A percentile compares a stretch with the other conserved stretches of the same genome.
Conservation (phyloP, 2,113 vertebrate genomes). For the Dicentrarchus labrax region DNA sequence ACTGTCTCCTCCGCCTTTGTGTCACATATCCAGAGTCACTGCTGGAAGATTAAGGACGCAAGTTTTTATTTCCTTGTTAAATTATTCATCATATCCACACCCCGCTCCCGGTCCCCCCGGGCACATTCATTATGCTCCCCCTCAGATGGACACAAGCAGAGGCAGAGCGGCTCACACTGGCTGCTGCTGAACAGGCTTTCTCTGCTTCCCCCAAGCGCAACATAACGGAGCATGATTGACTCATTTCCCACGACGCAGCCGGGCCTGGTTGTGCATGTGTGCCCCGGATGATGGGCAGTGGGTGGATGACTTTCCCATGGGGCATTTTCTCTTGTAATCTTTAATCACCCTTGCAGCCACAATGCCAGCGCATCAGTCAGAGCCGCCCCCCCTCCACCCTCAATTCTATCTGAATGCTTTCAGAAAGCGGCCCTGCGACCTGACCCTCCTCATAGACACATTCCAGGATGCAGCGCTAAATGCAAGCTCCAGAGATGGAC, state of each 20-base stretch:
- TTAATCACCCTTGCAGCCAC: constrained; percentile 65
- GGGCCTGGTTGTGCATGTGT: constrained; percentile 21
- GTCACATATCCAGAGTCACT: constrained; percentile 72
- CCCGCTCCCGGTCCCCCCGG: constrained; percentile 46
- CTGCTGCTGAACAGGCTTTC: constrained; percentile 53
- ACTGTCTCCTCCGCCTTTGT: constrained; percentile 73
- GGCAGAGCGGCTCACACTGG: constrained; percentile 56
- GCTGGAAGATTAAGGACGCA: constrained; percentile 72
- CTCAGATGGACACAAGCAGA: constrained; percentile 60
- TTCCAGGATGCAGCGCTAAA: constrained; percentile 73
- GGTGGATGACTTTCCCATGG: constrained; percentile 80
- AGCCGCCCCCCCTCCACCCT: constrained; percentile 40
- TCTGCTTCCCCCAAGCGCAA: constrained; percentile 46
- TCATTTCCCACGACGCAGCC: constrained; percentile 76
- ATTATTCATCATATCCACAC: constrained; percentile 79
- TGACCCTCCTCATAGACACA: constrained; percentile 66
- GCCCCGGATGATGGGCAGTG: constrained; percentile 66
- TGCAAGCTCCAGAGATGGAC: constrained; percentile 62
- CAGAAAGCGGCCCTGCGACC: constrained; percentile 60
- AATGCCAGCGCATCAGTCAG: constrained; percentile 79
- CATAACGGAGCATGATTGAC: constrained; percentile 64
- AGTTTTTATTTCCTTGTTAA: constrained; percentile 66
- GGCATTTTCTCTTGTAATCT: constrained; percentile 70
- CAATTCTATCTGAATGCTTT: constrained; percentile 59
- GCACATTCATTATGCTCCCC: constrained; percentile 62